These are phyloP conservation scores for Aplochiton taeniatus DNA, from an alignment of 2,797 vertebrate genomes.

Conservation along the genomic window DNA sequence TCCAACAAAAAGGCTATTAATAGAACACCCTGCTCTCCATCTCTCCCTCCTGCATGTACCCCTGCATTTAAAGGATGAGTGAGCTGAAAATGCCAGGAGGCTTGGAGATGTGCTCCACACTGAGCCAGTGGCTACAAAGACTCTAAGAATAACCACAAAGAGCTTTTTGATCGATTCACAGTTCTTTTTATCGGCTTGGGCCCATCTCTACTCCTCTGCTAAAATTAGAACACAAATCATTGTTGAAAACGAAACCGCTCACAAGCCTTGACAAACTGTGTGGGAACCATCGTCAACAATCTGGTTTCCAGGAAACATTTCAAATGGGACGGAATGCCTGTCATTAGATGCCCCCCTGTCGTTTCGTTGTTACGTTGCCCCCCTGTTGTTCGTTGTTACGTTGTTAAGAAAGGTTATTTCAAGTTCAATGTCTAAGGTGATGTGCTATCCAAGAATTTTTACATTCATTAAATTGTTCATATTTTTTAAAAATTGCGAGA, in stretches of 20 bases:
- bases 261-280: constrained; percentile 17
- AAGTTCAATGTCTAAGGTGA: too few species aligned
- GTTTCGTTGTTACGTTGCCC: too few species aligned
- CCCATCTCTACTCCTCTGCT: constrained; percentile 31
- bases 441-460: too few species aligned
- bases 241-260: constrained; percentile 42
- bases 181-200: constrained; percentile 52
- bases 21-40: constrained; percentile 60
- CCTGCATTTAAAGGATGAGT: constrained; percentile 62
- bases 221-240: constrained; percentile 61
- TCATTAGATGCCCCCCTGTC: too few species aligned
- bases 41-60: constrained; percentile 38
- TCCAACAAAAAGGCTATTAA: constrained; percentile 70
- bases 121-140: constrained; percentile 63
- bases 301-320: too few species aligned
- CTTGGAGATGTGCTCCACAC: constrained; percentile 61
- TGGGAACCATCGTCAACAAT: neutral
- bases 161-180: constrained; percentile 58
- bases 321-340: too few species aligned
- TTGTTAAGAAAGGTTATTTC: too few species aligned
- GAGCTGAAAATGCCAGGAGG: constrained; percentile 62
- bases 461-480: too few species aligned
- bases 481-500: too few species aligned
- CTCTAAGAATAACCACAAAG: constrained; percentile 72
- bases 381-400: too few species aligned